Conservation (phyloP, 2,797 vertebrate genomes). For the Lepus oiostolus region DNA sequence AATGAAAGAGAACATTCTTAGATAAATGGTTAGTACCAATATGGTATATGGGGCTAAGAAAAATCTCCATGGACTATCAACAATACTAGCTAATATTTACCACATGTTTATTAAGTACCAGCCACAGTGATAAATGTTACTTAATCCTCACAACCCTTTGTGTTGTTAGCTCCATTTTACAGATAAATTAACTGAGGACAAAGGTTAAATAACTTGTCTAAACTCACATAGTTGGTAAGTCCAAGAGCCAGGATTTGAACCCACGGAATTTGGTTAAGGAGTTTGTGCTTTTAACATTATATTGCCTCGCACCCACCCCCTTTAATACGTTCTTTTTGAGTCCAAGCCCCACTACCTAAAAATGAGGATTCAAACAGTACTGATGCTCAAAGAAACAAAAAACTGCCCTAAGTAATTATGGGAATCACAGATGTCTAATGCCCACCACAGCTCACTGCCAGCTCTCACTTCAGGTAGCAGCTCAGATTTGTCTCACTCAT, state of each 20-base stretch:
- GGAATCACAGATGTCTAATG: not conserved
- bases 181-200: slow-evolving; percentile 15
- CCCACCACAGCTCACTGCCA: not conserved
- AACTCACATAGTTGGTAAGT: not conserved
- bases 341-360: not conserved
- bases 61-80: not conserved
- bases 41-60: not conserved
- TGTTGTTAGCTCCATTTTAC: not conserved
- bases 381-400: slow-evolving; percentile 23
- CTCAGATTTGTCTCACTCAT: slow-evolving; percentile 24
- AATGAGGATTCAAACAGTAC: not conserved
- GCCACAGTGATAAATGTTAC: not conserved
- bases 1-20: slow-evolving; percentile 4
- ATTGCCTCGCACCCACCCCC: not conserved
- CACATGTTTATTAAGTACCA: slow-evolving; percentile 42
- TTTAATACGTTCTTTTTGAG: not conserved
- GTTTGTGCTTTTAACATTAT: not conserved
- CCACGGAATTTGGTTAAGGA: not conserved
- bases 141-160: not conserved
- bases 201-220: slow-evolving; percentile 41
- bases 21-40: not conserved
- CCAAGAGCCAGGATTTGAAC: not conserved
- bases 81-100: not conserved
- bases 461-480: not conserved
- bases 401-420: not conserved